Conservation (phyloP, 1,140 invertebrate species). For the Zaprionus vittiger region DNA sequence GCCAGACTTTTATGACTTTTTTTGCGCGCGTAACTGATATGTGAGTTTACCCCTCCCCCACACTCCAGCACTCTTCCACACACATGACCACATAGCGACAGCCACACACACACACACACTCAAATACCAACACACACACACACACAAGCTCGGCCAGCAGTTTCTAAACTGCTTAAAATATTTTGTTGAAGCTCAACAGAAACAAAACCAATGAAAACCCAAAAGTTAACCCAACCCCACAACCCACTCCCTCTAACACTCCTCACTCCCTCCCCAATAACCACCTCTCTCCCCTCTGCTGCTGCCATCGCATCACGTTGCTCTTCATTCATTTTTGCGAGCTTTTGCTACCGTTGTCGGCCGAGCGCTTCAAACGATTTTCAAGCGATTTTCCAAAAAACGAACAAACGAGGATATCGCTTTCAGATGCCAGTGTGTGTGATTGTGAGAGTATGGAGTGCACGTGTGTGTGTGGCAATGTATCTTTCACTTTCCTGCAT, state of each 20-base stretch:
- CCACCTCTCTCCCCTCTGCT: neutral
- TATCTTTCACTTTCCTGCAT: conserved; percentile 81
- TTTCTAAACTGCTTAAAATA: conserved; percentile 80
- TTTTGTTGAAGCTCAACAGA: conserved; percentile 74
- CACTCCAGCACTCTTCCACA: conserved; percentile 37
- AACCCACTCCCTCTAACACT: neutral
- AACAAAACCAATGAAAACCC: conserved; percentile 65
- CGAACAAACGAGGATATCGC: conserved; percentile 61
- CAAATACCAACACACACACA: conserved; percentile 33
- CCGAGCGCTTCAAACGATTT: conserved; percentile 61
- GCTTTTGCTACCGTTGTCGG: conserved; percentile 3
- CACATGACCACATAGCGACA: conserved; percentile 24
- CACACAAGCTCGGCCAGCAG: conserved; percentile 32
- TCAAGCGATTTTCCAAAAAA: conserved; percentile 56
- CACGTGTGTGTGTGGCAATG: conserved; percentile 40
- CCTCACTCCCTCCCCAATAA: too few species aligned
- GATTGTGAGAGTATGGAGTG: neutral
- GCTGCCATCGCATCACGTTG: neutral
- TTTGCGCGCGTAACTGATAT: conserved; percentile 54
- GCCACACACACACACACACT: conserved; percentile 12
- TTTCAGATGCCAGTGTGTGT: conserved; percentile 48
- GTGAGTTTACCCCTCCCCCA: conserved; percentile 37
- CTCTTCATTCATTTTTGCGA: conserved; percentile 6
- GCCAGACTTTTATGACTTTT: conserved; percentile 36
- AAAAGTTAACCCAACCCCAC: conserved; percentile 57